These are phyloP conservation scores for Sapajus apella DNA, from an alignment of 2,113 vertebrate species.

Conservation along the genomic window DNA sequence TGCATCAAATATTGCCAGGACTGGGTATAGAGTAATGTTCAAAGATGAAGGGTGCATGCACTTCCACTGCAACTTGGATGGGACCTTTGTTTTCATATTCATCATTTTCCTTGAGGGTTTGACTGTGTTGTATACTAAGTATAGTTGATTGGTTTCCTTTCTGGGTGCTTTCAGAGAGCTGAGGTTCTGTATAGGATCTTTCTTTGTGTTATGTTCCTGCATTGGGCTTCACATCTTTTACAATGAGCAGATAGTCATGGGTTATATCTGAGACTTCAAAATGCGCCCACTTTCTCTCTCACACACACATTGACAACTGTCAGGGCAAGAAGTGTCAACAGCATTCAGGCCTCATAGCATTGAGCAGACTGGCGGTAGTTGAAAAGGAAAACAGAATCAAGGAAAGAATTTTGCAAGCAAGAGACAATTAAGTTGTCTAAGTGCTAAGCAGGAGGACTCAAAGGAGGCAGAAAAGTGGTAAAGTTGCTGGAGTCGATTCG, in stretches of 20 bases:
- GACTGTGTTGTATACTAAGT: too few species aligned
- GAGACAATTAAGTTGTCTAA: too few species aligned
- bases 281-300: not conserved
- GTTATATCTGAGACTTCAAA: not conserved
- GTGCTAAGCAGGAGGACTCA: not conserved
- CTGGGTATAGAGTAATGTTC: not conserved
- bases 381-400: not conserved
- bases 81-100: too few species aligned
- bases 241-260: not conserved
- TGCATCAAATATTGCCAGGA: not conserved
- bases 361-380: not conserved
- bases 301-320: not conserved
- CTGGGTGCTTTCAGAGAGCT: too few species aligned
- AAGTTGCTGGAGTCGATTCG: not conserved
- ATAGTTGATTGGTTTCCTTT: too few species aligned
- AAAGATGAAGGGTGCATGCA: not conserved
- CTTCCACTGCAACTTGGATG: not conserved
- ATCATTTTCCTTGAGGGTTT: too few species aligned
- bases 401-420: not conserved
- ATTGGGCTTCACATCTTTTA: not conserved
- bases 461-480: not conserved
- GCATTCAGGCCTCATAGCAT: not conserved
- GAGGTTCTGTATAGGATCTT: too few species aligned
- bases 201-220: too few species aligned
- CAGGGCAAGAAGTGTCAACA: not conserved